Base-by-base conservation (phyloP, 2,113 vertebrate species). In the Anguilla rostrata region DNA sequence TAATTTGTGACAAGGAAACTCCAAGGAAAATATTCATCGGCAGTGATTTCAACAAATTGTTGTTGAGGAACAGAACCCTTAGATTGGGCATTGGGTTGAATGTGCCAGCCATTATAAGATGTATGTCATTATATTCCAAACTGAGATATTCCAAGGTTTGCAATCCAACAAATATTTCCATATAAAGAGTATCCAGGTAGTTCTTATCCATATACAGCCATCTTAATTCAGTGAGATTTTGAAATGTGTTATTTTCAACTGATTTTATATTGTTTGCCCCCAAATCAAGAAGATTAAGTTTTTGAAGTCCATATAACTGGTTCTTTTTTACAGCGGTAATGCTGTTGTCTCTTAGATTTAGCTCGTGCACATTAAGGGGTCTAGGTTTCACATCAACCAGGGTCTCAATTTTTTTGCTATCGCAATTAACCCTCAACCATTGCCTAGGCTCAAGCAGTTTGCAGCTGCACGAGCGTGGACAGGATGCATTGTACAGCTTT, bases 201-300 rank as follows among this genome's bases (percentile, higher is more conserved):
- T 99, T 99, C 92, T 98, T 99, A 96, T 99, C 98, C 97, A 99
- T 96, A 60, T 99, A 99, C n/a, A 99, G 95, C 98, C 98, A 99
- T 84, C 98, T 91, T 49, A 99, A 95, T 89, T 98, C 98, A 66
- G 95, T 95, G 83, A 99, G 96, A 86, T 97, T 98, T 88, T 96
- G 97, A 90, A 99, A 99, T 18, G 98, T 99, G 91, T 97, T 95
- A 88, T 99, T 99, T 91, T 99, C 98, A 0, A 99, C 95, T 0
- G 95, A 94, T 86, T 98, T 98, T 16, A 99, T 99, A 90, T 98
- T 98, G 90, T 99, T 99, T 90, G 97, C 98, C 12, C 98, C 98
- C 91, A 99, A 91, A 86, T 99, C 97, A 0, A 99, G 96, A 88
- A 99, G 94, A 93, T 97, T 97, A 88, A 99, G 96, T 89, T 96